phyloP scores from a whole-genome alignment of 2,797 vertebrate genomes.

The Heterohyrax brucei region DNA sequence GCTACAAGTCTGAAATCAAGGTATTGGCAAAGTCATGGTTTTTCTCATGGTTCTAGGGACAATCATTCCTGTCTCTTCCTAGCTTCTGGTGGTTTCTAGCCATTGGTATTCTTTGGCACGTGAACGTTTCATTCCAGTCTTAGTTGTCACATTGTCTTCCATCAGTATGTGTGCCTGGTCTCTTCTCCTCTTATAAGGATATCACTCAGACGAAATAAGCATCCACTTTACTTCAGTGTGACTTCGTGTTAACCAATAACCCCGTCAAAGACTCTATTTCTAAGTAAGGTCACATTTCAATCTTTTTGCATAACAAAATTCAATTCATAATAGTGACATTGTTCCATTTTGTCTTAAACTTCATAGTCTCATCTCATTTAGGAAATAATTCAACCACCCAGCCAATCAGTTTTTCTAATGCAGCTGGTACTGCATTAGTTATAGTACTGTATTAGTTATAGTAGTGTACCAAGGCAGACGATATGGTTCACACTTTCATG shows the following conservation, averaged over 20 bases:
- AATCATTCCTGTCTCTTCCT: neutral
- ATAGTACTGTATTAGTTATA: too few species aligned
- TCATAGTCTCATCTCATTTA: slow-evolving; percentile 27
- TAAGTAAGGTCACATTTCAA: neutral
- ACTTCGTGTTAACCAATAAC: neutral
- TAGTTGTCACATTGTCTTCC: neutral
- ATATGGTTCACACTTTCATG: neutral
- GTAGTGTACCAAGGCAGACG: neutral
- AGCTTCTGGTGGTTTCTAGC: neutral
- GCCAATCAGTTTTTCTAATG: slow-evolving; percentile 6
- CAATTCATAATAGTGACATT: neutral
- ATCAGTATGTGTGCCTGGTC: too few species aligned
- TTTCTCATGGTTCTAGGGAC: neutral
- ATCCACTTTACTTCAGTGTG: neutral
- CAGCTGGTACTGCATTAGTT: neutral
- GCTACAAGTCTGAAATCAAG: neutral
- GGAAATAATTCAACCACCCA: slow-evolving; percentile 17
- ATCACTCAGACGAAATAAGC: neutral
- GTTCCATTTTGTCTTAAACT: slow-evolving; percentile 23
- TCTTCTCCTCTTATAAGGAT: too few species aligned
- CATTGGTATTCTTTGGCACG: neutral
- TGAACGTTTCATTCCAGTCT: neutral
- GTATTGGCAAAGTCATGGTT: neutral
- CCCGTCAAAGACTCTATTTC: neutral
- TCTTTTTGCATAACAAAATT: neutral